Evolutionary conservation across 2,888 invertebrate species (phyloP).

Genomic region (Drosophila vallismaia): DNA sequence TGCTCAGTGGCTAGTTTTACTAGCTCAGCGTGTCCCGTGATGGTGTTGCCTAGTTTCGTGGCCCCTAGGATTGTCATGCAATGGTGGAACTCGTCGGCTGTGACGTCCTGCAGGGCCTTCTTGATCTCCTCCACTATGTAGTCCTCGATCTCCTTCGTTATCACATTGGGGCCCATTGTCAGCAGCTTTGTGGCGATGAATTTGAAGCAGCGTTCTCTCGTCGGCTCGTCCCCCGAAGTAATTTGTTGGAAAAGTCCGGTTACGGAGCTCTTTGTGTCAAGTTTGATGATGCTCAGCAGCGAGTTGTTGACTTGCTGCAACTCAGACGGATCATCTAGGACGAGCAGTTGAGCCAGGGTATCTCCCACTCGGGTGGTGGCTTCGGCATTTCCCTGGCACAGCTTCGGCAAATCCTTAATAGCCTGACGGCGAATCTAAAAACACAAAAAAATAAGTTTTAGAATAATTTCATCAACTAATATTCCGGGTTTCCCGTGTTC

Average conservation of each 20-base stretch:
- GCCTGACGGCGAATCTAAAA: constrained; percentile 95
- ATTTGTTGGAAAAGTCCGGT: constrained; percentile 89
- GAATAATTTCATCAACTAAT: background rate
- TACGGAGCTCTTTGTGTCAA: constrained; percentile 85
- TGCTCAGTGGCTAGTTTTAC: constrained; percentile 94
- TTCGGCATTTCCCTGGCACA: constrained; percentile 94
- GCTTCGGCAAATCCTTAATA: constrained; percentile 93
- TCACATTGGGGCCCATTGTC: constrained; percentile 89
- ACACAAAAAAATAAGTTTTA: background rate
- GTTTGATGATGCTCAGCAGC: constrained; percentile 86
- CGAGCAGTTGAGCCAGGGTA: constrained; percentile 94
- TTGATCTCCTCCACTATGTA: constrained; percentile 92
- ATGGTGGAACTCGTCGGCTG: constrained; percentile 95
- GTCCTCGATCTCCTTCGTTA: constrained; percentile 94
- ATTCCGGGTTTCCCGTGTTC: background rate
- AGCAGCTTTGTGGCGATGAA: constrained; percentile 94
- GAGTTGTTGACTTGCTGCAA: constrained; percentile 93
- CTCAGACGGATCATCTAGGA: constrained; percentile 93
- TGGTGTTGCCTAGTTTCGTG: constrained; percentile 92
- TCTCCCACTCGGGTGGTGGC: constrained; percentile 94
- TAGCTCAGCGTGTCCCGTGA: constrained; percentile 93
- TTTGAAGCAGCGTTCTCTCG: constrained; percentile 94
- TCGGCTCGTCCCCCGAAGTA: constrained; percentile 88
- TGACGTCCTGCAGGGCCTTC: constrained; percentile 93
- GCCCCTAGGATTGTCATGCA: constrained; percentile 93